phyloP scores from a whole-genome alignment of 2,888 invertebrate species.

The Yponomeuta sedellus region DNA sequence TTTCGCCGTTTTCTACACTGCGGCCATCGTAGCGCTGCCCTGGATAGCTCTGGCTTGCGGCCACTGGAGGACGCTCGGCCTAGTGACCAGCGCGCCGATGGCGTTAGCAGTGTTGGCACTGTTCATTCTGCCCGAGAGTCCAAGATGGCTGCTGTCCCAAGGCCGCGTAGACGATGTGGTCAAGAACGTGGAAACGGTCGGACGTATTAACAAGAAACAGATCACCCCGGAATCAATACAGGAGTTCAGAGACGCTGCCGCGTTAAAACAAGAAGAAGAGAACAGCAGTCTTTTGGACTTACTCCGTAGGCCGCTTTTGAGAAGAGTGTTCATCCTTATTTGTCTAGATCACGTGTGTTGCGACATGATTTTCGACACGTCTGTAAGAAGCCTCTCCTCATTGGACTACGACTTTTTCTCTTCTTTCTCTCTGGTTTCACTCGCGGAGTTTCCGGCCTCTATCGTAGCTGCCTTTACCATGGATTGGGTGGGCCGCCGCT shows the following conservation, averaged over 20 bases:
- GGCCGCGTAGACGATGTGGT: slow-evolving; percentile 47
- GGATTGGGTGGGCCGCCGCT: slow-evolving; percentile 49
- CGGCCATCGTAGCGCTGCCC: slow-evolving; percentile 38
- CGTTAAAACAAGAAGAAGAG: slow-evolving; percentile 26
- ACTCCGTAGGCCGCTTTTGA: slow-evolving; percentile 38
- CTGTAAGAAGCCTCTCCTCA: slow-evolving; percentile 47
- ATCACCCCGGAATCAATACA: slow-evolving; percentile 39
- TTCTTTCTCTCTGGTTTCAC: slow-evolving; percentile 50
- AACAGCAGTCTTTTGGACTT: slow-evolving; percentile 35
- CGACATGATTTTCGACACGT: slow-evolving; percentile 44
- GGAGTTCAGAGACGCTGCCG: slow-evolving; percentile 34
- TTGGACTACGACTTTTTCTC: slow-evolving; percentile 52
- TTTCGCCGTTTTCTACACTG: slow-evolving; percentile 45
- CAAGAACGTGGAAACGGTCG: slow-evolving; percentile 39
- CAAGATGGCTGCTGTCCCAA: slow-evolving; percentile 40
- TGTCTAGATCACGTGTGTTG: slow-evolving; percentile 44
- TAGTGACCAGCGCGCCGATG: slow-evolving; percentile 51
- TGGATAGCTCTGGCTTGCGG: slow-evolving; percentile 53
- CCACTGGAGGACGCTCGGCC: slow-evolving; percentile 47
- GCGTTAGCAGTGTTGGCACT: slow-evolving; percentile 40
- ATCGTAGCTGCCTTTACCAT: slow-evolving; percentile 44
- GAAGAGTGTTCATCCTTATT: slow-evolving; percentile 41
- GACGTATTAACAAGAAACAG: slow-evolving; percentile 42
- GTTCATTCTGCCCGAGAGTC: slow-evolving; percentile 52
- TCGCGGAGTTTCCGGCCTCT: slow-evolving; percentile 54